Base-by-base conservation (phyloP, 2,113 vertebrate genomes). In the Corythoichthys haematopterus region DNA sequence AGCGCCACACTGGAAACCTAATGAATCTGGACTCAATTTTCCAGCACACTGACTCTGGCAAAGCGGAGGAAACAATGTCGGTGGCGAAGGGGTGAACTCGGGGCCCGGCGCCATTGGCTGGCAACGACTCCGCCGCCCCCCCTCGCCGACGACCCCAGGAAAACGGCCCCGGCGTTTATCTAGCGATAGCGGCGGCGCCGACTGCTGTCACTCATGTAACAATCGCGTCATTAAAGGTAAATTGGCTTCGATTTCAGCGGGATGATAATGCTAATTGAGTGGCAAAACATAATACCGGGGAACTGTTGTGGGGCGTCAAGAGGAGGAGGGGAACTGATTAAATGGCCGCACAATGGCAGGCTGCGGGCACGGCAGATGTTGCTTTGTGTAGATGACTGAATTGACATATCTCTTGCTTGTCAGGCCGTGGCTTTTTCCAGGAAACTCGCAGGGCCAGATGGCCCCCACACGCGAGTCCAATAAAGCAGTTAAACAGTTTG, bases 21-120 rank as follows among this genome's bases (percentile, higher is more conserved):
- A 98, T 99, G 96, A 99, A 99, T 98, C 96, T 97, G 96, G 95
- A 98, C 94, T 97, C 96, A 98, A 99, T 99, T 99, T 99, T 98
- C 96, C 96, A 95, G 93, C 97, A 98, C 94, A 93, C 90, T 99
- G 96, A 94, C 92, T 95, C 96, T 92, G 91, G 60, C 94, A 94
- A 95, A 95, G 95, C 86, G 90, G 94, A 93, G 95, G 95, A 95
- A 96, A 97, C 96, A 97, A 98, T 96, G 96, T 95, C 93, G 92
- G 94, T 85, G 92, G 92, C 88, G 91, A 92, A 91, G 92, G 88
- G 93, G 94, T 94, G 93, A 94, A 91, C 90, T 88, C 88, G 55
- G 91, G 92, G 33, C 55, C 89, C 86, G 63, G 66, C 59, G 75
- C 78, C 89, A 95, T 95, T 94, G 96, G 95, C 94, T 92, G 87